Percentiles rank a stretch among this genome's conserved stretches.
phyloP scores from a whole-genome alignment of 2,797 vertebrate genomes.

The Eremophila alpestris region DNA sequence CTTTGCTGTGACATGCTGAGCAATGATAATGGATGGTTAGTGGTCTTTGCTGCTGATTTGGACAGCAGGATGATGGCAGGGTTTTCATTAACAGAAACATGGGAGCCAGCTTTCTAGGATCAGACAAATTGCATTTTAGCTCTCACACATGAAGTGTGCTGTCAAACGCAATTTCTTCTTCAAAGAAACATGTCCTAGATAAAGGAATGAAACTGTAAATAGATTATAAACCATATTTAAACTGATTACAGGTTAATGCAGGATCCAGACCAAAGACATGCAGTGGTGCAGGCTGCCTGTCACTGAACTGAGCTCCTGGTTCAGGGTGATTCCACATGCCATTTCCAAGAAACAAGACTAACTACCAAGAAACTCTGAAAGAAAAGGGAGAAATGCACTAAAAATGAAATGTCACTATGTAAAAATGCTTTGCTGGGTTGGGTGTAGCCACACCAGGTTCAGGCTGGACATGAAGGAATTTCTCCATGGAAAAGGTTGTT shows the following conservation, averaged over 20 bases:
- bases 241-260: neutral
- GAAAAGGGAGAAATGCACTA: neutral
- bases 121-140: neutral
- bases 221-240: slow-evolving; percentile 1
- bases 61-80: neutral
- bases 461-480: neutral
- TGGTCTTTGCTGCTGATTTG: neutral
- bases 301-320: neutral
- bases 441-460: neutral
- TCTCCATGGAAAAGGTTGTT: no score
- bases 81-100: neutral
- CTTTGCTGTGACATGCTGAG: neutral
- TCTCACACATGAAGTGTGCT: neutral
- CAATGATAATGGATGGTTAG: neutral
- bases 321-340: neutral
- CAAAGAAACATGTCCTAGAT: slow-evolving; percentile 19
- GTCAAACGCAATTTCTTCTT: slow-evolving; percentile 53
- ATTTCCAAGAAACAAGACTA: neutral
- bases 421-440: neutral
- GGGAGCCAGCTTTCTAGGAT: neutral
- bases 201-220: slow-evolving; percentile 36
- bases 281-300: neutral
- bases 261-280: neutral
- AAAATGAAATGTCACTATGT: neutral
- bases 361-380: neutral